phyloP scores from a whole-genome alignment of 1,140 invertebrate genomes.

The Drosophila ambigua region DNA sequence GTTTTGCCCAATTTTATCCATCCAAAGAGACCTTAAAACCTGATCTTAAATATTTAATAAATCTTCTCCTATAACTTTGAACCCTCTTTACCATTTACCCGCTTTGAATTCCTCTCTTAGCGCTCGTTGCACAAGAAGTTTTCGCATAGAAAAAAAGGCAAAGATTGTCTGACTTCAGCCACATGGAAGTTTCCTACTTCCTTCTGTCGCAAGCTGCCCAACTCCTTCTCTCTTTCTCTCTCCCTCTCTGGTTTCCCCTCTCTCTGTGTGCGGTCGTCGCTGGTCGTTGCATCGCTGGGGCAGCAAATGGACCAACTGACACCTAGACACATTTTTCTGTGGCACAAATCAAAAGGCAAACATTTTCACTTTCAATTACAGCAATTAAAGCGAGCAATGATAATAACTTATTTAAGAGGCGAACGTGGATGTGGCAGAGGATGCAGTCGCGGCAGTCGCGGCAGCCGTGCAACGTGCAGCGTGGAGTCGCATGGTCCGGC shows the following conservation, averaged over 20 bases:
- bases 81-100: too few species aligned
- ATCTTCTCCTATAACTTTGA: too few species aligned
- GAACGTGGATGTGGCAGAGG: slow-evolving; percentile 10
- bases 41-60: too few species aligned
- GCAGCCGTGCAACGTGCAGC: not conserved
- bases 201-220: slow-evolving; percentile 10
- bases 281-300: slow-evolving; percentile 20
- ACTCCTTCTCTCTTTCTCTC: not conserved
- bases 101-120: too few species aligned
- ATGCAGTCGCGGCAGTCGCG: not conserved
- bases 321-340: slow-evolving; percentile 81
- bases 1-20: too few species aligned
- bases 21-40: too few species aligned
- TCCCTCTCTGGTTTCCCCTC: not conserved
- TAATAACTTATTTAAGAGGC: slow-evolving; percentile 81
- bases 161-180: too few species aligned
- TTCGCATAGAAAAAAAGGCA: too few species aligned
- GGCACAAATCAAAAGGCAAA: slow-evolving; percentile 80
- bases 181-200: too few species aligned
- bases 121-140: too few species aligned
- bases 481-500: not conserved
- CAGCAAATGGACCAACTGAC: slow-evolving; percentile 55
- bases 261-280: slow-evolving; percentile 27
- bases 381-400: slow-evolving; percentile 81
- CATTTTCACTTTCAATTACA: slow-evolving; percentile 83